These are phyloP conservation scores for Elachura formosa DNA, from an alignment of 2,113 vertebrate genomes.

Conservation along the genomic window DNA sequence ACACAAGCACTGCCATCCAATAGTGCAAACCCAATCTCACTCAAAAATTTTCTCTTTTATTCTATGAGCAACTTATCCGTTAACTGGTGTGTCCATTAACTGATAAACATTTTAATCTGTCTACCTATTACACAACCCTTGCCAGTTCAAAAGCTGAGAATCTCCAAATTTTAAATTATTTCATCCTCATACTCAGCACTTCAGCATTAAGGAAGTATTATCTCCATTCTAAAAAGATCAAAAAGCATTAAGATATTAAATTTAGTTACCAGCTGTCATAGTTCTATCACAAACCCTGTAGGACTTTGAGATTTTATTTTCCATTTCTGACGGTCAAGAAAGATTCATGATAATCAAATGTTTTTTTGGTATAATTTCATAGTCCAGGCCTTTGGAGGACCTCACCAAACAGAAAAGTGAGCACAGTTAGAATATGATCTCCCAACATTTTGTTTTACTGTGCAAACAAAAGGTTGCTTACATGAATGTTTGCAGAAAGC, in stretches of 20 bases:
- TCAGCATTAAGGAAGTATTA: neutral
- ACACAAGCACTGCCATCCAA: neutral
- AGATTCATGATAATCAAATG: neutral
- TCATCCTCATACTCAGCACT: neutral
- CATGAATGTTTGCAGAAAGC: conserved; percentile 23
- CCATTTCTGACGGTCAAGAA: neutral
- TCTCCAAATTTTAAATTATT: neutral
- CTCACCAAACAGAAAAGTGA: neutral
- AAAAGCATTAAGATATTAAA: neutral
- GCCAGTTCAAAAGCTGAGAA: neutral
- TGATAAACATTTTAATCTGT: neutral
- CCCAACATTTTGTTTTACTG: conserved; percentile 2
- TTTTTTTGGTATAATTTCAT: neutral
- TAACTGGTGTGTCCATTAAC: neutral
- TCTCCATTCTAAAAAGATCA: neutral
- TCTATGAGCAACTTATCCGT: neutral
- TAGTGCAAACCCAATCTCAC: neutral
- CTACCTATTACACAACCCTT: neutral
- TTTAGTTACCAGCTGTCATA: neutral
- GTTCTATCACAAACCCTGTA: neutral
- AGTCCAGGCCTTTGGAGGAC: neutral
- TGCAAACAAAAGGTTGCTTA: conserved; percentile 39
- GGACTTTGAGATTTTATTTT: neutral
- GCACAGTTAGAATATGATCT: neutral
- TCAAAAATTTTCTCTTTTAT: neutral